Evolutionary conservation across 2,113 vertebrate genomes (phyloP).

Genomic region (Ahaetulla prasina): DNA sequence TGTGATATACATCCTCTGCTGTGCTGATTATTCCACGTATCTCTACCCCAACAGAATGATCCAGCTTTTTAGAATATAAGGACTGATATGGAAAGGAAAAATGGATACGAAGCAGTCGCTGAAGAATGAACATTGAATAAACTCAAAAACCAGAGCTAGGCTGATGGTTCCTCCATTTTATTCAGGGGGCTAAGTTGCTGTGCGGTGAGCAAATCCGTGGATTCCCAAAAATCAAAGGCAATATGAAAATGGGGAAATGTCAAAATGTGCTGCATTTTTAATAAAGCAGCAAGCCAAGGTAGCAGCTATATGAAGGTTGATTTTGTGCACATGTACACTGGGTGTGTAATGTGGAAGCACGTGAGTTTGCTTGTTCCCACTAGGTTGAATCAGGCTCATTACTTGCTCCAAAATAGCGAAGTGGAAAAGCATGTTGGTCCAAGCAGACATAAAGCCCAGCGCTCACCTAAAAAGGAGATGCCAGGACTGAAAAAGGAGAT

Average conservation of each 20-base stretch:
- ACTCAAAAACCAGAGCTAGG: conserved; percentile 8
- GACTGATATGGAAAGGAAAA: conserved; percentile 15
- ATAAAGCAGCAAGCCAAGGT: not conserved
- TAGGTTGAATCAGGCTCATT: not conserved
- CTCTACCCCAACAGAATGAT: conserved; percentile 2
- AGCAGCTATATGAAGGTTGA: not conserved
- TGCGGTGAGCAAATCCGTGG: not conserved
- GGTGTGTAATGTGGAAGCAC: not conserved
- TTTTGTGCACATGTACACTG: not conserved
- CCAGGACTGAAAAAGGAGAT: not conserved
- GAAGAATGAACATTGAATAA: conserved; percentile 30
- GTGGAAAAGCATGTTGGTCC: not conserved
- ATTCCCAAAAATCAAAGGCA: not conserved
- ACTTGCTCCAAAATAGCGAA: not conserved
- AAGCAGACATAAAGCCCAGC: not conserved
- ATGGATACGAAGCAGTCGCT: conserved; percentile 4
- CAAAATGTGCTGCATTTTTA: not conserved
- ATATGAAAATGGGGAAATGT: not conserved
- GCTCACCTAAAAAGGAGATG: not conserved
- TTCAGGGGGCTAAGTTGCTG: not conserved
- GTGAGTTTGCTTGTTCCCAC: not conserved
- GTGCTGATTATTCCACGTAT: not conserved
- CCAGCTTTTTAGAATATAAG: conserved; percentile 26
- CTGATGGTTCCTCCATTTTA: not conserved
- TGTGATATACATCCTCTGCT: not conserved